Percentiles rank a stretch among this genome's conserved stretches.
Evolutionary conservation across 2,113 vertebrate species (phyloP).

Genomic region (Tragelaphus imberbis): DNA sequence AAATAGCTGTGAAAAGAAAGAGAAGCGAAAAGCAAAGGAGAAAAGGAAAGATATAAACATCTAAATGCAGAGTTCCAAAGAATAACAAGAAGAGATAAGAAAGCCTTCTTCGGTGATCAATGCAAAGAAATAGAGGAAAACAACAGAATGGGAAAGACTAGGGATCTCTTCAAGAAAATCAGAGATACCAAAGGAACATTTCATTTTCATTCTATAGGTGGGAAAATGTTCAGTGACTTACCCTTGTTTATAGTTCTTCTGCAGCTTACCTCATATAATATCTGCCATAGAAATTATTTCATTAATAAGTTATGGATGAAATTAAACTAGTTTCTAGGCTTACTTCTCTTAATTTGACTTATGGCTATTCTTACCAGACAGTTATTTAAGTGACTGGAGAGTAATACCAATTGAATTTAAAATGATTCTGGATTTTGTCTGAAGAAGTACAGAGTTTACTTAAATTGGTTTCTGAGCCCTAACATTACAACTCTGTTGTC

Average conservation of each 20-base stretch:
- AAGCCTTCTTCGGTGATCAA: no score
- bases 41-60: no score
- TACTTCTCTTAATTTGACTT: slow-evolving; percentile 21
- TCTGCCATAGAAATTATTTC: slow-evolving; percentile 13
- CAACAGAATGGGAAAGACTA: no score
- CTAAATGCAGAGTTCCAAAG: no score
- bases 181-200: no score
- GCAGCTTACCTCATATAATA: background rate
- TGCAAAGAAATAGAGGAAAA: no score
- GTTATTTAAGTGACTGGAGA: slow-evolving; percentile 21
- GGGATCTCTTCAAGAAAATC: no score
- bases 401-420: slow-evolving; percentile 20
- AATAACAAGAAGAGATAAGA: no score
- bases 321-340: background rate
- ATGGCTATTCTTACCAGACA: background rate
- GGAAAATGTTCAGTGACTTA: slow-evolving; percentile 20
- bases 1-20: no score
- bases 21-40: no score
- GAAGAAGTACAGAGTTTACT: background rate
- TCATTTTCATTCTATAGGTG: slow-evolving; percentile 13
- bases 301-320: slow-evolving; percentile 23
- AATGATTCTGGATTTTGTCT: slow-evolving; percentile 9
- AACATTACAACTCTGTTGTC: background rate
- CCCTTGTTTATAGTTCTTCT: background rate
- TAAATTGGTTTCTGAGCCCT: slow-evolving; percentile 26